Percentiles rank a stretch among this genome's conserved stretches.
These are phyloP conservation scores for Cyclura pinguis DNA, from an alignment of 2,797 vertebrate species.

Conservation along the genomic window DNA sequence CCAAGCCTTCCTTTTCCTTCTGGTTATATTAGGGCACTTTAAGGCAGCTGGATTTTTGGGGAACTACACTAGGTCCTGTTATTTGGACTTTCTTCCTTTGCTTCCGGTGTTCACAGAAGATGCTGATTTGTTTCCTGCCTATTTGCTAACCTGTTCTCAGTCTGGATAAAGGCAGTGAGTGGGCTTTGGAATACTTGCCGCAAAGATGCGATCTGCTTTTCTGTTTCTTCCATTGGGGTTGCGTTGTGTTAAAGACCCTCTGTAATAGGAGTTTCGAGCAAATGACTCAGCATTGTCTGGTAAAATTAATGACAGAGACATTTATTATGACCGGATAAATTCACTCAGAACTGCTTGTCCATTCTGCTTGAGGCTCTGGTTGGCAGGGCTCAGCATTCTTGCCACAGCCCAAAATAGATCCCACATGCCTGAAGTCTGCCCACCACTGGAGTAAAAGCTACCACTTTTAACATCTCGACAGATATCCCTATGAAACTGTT, in stretches of 20 bases:
- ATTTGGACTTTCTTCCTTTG: background rate
- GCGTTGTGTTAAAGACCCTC: conserved; percentile 88
- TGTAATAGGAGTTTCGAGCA: conserved; percentile 82
- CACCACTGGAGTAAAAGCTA: background rate
- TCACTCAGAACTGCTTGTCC: background rate
- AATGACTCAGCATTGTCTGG: conserved; percentile 76
- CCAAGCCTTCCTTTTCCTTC: background rate
- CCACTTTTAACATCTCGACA: background rate
- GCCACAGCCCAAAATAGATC: no score
- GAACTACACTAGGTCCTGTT: background rate
- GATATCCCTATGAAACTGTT: rapidly evolving
- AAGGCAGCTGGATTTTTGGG: background rate
- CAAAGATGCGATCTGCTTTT: conserved; percentile 74
- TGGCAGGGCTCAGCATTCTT: background rate
- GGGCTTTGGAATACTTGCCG: conserved; percentile 75
- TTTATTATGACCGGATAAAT: background rate
- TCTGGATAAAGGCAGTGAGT: background rate
- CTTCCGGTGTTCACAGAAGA: background rate
- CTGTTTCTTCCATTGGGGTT: conserved; percentile 81
- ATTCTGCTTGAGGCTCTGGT: no score
- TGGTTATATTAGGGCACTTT: background rate
- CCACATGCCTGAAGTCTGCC: no score
- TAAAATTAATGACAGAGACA: background rate
- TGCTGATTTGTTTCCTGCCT: background rate
- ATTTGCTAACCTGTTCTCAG: background rate